phyloP scores from a whole-genome alignment of 1,140 invertebrate species.

The Batillaria attramentaria region DNA sequence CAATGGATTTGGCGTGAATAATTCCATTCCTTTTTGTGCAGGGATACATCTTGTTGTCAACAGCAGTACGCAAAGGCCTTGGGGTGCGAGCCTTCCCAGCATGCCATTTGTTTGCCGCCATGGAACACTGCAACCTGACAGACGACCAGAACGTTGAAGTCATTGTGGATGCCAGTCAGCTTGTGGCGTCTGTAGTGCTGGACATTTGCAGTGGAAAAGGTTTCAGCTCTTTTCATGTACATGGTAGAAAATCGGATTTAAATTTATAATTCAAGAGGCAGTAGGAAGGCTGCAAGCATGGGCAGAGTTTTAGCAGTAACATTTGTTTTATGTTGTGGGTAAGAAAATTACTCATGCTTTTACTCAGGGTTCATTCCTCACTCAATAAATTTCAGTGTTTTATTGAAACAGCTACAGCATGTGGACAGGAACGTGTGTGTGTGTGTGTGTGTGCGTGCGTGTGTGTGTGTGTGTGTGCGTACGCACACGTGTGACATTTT shows the following conservation, averaged over 20 bases:
- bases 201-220: neutral
- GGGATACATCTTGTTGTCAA: conserved; percentile 17
- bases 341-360: too few relatives aligned
- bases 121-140: conserved; percentile 4
- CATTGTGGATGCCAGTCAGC: neutral
- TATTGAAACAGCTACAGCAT: too few relatives aligned
- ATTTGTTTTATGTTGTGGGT: neutral
- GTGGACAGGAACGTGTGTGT: too few relatives aligned
- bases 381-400: too few relatives aligned
- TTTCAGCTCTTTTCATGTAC: neutral
- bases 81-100: neutral
- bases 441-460: too few relatives aligned
- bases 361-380: too few relatives aligned
- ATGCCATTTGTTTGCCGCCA: neutral
- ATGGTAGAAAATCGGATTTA: neutral
- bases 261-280: too few relatives aligned
- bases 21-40: neutral
- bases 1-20: neutral
- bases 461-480: too few relatives aligned
- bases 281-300: too few relatives aligned
- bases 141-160: neutral
- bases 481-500: too few relatives aligned
- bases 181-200: neutral
- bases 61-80: neutral
- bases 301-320: too few relatives aligned